Conservation (phyloP, 2,888 invertebrate genomes). For the Periphyllus acericola region DNA sequence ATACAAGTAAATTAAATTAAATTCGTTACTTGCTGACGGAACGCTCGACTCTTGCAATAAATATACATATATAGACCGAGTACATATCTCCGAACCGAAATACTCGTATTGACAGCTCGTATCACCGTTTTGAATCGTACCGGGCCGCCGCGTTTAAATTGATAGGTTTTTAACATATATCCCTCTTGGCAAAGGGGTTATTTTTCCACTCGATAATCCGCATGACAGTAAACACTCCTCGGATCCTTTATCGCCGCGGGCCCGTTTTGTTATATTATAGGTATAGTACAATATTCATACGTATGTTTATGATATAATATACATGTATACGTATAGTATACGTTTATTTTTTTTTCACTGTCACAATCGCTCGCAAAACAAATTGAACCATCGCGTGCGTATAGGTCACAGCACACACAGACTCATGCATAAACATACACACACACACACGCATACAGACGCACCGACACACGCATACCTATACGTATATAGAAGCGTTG, state of each 20-base stretch:
- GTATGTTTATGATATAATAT: not conserved
- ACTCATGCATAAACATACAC: not conserved
- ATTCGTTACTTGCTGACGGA: no score
- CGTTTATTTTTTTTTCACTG: not conserved
- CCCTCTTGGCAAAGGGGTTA: not conserved
- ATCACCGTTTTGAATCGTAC: not conserved
- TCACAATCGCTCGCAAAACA: slow-evolving; percentile 11
- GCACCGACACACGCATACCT: not conserved
- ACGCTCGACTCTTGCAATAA: no score
- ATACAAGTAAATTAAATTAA: no score
- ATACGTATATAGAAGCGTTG: not conserved
- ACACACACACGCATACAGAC: not conserved
- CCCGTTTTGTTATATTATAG: not conserved
- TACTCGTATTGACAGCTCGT: not conserved
- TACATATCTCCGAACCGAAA: no score
- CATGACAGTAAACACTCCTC: slow-evolving; percentile 8
- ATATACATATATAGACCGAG: no score
- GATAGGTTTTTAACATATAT: not conserved
- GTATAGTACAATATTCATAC: not conserved
- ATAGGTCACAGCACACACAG: not conserved
- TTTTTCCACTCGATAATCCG: slow-evolving; percentile 39
- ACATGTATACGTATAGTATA: not conserved
- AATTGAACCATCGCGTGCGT: not conserved
- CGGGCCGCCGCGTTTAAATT: not conserved
- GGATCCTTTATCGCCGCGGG: not conserved